phyloP scores from a whole-genome alignment of 2,797 vertebrate genomes.

The Atherinosoma microstoma region DNA sequence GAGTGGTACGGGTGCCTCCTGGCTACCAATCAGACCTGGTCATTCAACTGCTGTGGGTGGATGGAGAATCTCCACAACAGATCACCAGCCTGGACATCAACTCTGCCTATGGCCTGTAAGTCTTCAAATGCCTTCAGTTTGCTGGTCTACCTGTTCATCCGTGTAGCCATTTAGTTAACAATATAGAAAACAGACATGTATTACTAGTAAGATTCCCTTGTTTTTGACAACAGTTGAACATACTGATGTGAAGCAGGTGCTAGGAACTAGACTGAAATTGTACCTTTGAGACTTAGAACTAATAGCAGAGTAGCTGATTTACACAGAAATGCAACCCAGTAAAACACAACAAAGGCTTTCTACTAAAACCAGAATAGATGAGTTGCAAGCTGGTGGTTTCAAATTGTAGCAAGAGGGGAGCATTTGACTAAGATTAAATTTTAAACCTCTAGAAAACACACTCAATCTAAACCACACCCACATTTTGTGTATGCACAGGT shows the following conservation, averaged over 20 bases:
- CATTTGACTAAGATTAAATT: background rate
- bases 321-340: background rate
- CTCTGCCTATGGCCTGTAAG: constrained; percentile 98
- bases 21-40: constrained; percentile 97
- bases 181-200: background rate
- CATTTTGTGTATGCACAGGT: constrained; percentile 9
- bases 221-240: background rate
- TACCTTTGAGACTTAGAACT: background rate
- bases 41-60: constrained; percentile 93
- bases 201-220: background rate
- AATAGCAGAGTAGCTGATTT: background rate
- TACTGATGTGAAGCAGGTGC: background rate
- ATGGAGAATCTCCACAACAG: constrained; percentile 96
- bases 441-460: constrained; percentile 5
- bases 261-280: background rate
- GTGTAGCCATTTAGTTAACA: background rate
- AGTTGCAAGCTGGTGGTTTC: constrained; percentile 4
- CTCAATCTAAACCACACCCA: background rate
- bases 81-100: constrained; percentile 94
- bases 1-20: constrained; percentile 89
- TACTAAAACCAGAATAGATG: background rate
- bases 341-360: background rate
- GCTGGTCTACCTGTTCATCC: background rate
- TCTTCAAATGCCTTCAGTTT: constrained; percentile 45
- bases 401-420: background rate